These are phyloP conservation scores for Gandaritis pyraliata DNA, from an alignment of 2,888 invertebrate species.

Conservation along the genomic window DNA sequence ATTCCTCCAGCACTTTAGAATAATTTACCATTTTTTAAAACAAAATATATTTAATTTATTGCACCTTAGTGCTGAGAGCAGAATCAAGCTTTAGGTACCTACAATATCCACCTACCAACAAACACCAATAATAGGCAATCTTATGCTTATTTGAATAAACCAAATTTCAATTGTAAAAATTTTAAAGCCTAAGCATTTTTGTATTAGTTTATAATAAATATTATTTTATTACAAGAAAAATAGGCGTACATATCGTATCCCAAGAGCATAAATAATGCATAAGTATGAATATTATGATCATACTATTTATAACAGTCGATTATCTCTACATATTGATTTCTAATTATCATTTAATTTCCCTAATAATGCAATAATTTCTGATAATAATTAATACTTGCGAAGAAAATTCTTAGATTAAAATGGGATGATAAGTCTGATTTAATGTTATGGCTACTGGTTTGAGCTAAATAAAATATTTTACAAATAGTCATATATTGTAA, in stretches of 20 bases:
- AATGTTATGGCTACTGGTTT: background rate
- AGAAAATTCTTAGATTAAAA: background rate
- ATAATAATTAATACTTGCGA: constrained; percentile 5
- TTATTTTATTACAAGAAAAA: background rate
- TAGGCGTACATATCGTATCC: background rate
- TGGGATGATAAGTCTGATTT: constrained; percentile 7
- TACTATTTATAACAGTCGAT: constrained; percentile 7
- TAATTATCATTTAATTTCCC: constrained; percentile 16
- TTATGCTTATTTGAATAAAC: constrained; percentile 16
- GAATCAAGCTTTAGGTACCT: constrained; percentile 1
- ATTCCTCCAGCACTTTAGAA: constrained; percentile 12
- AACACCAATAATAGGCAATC: constrained; percentile 7
- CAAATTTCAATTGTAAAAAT: background rate
- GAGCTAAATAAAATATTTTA: constrained; percentile 4
- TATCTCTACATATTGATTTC: constrained; percentile 15
- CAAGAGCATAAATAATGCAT: constrained; percentile 5
- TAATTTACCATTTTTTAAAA: constrained; percentile 14
- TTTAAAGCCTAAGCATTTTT: constrained; percentile 9
- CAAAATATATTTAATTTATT: constrained; percentile 12
- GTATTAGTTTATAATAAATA: constrained; percentile 18
- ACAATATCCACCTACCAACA: background rate
- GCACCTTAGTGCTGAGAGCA: constrained; percentile 4
- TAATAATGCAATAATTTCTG: constrained; percentile 13
- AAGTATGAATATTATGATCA: constrained; percentile 3
- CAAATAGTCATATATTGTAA: too few relatives aligned